A percentile compares a stretch with the other conserved stretches of the same genome.
These are phyloP conservation scores for Dinoponera quadriceps DNA, from an alignment of 1,140 invertebrate species.

Conservation along the genomic window DNA sequence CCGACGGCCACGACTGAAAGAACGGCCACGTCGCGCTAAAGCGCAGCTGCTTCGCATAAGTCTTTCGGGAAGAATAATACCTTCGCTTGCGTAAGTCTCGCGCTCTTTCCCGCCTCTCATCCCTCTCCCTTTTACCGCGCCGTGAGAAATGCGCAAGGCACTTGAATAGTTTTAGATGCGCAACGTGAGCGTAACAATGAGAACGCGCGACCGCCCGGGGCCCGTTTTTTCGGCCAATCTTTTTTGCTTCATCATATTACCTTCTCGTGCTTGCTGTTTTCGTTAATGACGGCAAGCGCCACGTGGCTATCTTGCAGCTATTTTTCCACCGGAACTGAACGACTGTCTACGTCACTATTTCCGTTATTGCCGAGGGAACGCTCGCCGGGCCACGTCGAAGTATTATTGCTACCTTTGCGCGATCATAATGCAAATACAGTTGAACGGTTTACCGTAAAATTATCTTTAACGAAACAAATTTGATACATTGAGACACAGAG, in stretches of 20 bases:
- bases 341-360: background rate
- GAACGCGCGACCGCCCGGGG: background rate
- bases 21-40: constrained; percentile 53
- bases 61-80: constrained; percentile 82
- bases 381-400: background rate
- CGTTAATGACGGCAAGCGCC: constrained; percentile 9
- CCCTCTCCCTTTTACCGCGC: constrained; percentile 43
- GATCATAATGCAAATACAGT: too few relatives aligned
- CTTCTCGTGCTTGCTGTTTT: background rate
- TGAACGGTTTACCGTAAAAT: background rate
- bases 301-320: constrained; percentile 23
- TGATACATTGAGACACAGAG: background rate
- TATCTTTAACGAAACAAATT: background rate
- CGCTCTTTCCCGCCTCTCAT: background rate
- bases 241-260: constrained; percentile 33
- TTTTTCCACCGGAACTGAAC: constrained; percentile 21
- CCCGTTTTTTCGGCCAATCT: constrained; percentile 54
- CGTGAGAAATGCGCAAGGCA: constrained; percentile 58
- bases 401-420: constrained; percentile 1
- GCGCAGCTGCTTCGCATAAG: constrained; percentile 82
- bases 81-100: constrained; percentile 73
- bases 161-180: constrained; percentile 49
- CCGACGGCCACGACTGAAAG: constrained; percentile 39
- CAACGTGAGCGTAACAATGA: constrained; percentile 35
- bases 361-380: constrained; percentile 5